A percentile compares a stretch with the other conserved stretches of the same genome.
Evolutionary conservation across 2,113 vertebrate genomes (phyloP).

Genomic region (Passer domesticus): DNA sequence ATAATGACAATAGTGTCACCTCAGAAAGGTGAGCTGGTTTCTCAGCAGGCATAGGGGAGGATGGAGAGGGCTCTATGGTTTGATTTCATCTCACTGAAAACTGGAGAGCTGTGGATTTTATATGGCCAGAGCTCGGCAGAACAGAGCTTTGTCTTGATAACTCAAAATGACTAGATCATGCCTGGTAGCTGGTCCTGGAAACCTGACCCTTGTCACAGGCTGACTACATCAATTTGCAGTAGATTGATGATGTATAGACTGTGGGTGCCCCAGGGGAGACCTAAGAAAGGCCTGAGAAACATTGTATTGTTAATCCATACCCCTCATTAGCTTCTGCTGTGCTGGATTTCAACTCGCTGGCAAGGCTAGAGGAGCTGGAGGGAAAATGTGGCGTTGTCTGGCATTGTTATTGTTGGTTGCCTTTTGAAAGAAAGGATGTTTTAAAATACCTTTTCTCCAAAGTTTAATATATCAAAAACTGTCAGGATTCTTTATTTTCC

Average conservation of each 20-base stretch:
- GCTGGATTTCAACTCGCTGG: slow-evolving; percentile 31
- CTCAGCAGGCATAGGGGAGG: background rate
- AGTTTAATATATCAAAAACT: slow-evolving; percentile 13
- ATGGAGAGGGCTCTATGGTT: background rate
- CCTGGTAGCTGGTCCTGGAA: slow-evolving; percentile 53
- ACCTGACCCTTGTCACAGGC: slow-evolving; percentile 58
- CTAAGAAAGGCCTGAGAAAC: slow-evolving; percentile 39
- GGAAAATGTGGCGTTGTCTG: background rate
- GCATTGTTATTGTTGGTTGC: background rate
- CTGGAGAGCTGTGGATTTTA: background rate
- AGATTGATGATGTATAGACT: slow-evolving; percentile 53
- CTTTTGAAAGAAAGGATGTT: background rate
- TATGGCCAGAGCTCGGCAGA: background rate
- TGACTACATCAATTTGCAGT: slow-evolving; percentile 56
- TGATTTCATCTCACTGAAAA: background rate
- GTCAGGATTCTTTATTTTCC: slow-evolving; percentile 21
- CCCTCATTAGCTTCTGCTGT: slow-evolving; percentile 44
- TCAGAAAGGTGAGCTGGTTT: background rate
- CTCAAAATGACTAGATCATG: slow-evolving; percentile 63
- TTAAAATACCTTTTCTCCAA: slow-evolving; percentile 33
- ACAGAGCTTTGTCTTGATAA: slow-evolving; percentile 49
- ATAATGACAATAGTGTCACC: background rate
- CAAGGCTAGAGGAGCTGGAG: background rate
- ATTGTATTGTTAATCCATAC: slow-evolving; percentile 49
- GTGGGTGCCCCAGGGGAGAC: slow-evolving; percentile 22